Conservation (phyloP, 2,888 invertebrate genomes). For the Cloeon dipterum region DNA sequence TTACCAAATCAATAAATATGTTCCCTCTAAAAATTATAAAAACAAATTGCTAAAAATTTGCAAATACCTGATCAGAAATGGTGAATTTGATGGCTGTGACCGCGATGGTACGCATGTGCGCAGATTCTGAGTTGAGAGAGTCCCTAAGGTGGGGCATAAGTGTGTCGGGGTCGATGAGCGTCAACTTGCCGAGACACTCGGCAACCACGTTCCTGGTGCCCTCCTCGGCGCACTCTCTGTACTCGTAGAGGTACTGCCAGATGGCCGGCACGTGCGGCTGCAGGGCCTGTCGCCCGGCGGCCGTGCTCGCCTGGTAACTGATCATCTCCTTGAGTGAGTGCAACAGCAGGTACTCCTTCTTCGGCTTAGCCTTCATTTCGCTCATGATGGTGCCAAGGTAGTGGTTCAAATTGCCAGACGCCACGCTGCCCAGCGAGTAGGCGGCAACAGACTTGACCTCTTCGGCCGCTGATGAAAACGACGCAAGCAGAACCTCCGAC, state of each 20-base stretch:
- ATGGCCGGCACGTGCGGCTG: conserved; percentile 67
- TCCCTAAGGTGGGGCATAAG: conserved; percentile 72
- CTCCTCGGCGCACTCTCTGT: conserved; percentile 93
- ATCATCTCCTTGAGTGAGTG: conserved; percentile 96
- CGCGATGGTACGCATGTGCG: conserved; percentile 81
- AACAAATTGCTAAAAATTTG: no score
- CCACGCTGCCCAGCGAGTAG: conserved; percentile 86
- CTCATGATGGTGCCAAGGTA: conserved; percentile 85
- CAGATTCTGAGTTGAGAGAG: conserved; percentile 55
- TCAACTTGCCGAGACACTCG: conserved; percentile 90
- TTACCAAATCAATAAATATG: no score
- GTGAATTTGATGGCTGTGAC: conserved; percentile 98
- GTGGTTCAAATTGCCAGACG: conserved; percentile 80
- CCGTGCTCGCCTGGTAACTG: conserved; percentile 53
- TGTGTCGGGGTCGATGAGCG: conserved; percentile 72
- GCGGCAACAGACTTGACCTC: conserved; percentile 96
- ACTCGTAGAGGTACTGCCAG: conserved; percentile 80
- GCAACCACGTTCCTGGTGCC: conserved; percentile 97
- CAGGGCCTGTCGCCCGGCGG: conserved; percentile 48
- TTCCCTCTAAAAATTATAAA: no score
- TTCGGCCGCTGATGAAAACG: conserved; percentile 79
- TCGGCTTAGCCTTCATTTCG: conserved; percentile 85
- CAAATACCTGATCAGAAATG: conserved; percentile 93
- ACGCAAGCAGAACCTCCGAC: conserved; percentile 56
- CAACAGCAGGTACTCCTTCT: conserved; percentile 81